A percentile compares a stretch with the other conserved stretches of the same genome.
Conservation (phyloP, 2,797 vertebrate genomes). For the Fistularia commersonii region DNA sequence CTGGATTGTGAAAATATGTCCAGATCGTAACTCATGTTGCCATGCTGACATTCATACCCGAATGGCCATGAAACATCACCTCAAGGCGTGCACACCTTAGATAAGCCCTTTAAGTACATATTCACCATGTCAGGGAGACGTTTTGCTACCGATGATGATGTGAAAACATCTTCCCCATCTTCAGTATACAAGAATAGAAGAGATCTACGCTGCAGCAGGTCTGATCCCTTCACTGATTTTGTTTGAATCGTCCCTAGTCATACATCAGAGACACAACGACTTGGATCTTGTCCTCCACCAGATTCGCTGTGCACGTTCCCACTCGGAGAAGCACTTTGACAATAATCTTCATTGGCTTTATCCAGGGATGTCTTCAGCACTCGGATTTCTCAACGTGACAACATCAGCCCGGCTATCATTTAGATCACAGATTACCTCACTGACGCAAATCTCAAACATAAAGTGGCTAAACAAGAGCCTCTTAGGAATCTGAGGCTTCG, state of each 20-base stretch:
- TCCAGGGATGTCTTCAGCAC: conserved; percentile 17
- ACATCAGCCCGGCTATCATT: neutral
- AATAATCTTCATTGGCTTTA: conserved; percentile 23
- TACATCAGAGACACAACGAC: conserved; percentile 35
- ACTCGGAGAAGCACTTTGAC: conserved; percentile 21
- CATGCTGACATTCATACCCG: too few species aligned
- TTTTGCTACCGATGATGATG: conserved; percentile 42
- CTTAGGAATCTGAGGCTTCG: too few species aligned
- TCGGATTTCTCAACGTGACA: neutral
- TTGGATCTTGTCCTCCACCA: conserved; percentile 32
- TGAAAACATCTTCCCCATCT: conserved; percentile 37
- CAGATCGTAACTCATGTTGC: too few species aligned
- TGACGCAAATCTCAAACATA: neutral
- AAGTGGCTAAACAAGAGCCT: neutral
- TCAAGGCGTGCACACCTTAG: too few species aligned
- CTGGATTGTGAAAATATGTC: too few species aligned
- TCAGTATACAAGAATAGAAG: too few species aligned
- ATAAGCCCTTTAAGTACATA: conserved; percentile 47
- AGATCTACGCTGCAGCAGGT: conserved; percentile 38
- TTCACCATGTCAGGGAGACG: conserved; percentile 41
- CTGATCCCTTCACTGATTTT: conserved; percentile 32
- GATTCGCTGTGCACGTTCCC: conserved; percentile 22
- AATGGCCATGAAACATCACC: too few species aligned
- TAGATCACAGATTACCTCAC: neutral
- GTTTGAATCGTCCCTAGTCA: conserved; percentile 47